Evolutionary conservation across 2,797 vertebrate genomes (phyloP), one percentile per base, ranked within the genome.

Genomic region (Odontamblyopus lacepedii): DNA sequence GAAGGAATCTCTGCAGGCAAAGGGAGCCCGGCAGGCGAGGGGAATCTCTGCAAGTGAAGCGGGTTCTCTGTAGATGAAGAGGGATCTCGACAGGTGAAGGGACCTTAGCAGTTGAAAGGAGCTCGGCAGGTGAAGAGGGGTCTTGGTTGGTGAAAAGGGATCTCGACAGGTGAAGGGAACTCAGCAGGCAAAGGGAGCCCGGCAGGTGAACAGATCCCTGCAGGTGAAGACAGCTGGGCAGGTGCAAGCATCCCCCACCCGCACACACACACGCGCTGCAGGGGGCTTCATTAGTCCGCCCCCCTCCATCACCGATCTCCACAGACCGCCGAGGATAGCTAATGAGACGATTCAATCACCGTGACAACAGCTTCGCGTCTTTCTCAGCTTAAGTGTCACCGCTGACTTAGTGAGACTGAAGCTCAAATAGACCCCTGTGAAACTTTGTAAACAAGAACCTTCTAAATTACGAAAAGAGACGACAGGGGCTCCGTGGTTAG

Each of bases 211-310:
- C 6, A 7, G 1, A 35, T 7, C 35, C 2, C 35, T 1, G 35
- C 35, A 38, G 35, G 35, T 38, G 7, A 38, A 38, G 8, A 8
- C 7, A 38, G 35, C 32, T 6, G 3, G 32, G 6, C 32, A 35
- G 32, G 32, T 35, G 32, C 32, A 6, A 35, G 32, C 30, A 30
- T 2, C 30, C 30, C 30, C 30, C 71, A 78, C 75, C 38, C 7
- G 7, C 38, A 8, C 8, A 30, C 30, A 30, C 30, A 30, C 30
- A 30, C 30, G 2, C 74, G 11, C 78, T 51, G 83, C 83, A 77
- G 88, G 87, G 85, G 88, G 82, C 85, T 92, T 92, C 87, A 93
- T 91, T 92, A 93, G 90, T 91, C 75, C 75, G n/a, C 66, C 83
- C 78, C 35, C n/a, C 67, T 57, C 59, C 67, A 11, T 76, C 80